A percentile compares a stretch with the other conserved stretches of the same genome.
Conservation (phyloP, 2,888 invertebrate species). For the Drosophila nigritarsus region DNA sequence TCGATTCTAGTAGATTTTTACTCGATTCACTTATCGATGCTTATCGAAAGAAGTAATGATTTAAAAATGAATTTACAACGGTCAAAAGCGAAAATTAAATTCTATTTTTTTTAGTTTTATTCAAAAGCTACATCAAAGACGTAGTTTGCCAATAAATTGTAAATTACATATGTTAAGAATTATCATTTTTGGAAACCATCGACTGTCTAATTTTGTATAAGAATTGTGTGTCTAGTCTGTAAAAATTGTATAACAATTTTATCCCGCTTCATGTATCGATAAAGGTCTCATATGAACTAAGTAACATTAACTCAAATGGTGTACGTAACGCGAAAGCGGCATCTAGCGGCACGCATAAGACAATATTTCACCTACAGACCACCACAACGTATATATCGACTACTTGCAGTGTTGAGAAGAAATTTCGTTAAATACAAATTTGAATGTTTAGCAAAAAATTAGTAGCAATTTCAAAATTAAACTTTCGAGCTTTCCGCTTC, state of each 20-base stretch:
- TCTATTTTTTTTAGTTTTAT: not conserved
- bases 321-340: not conserved
- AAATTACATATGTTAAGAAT: not conserved
- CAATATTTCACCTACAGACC: constrained; percentile 8
- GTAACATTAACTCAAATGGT: not conserved
- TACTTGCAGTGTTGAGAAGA: constrained; percentile 18
- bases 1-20: not conserved
- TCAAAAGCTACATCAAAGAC: not conserved
- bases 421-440: constrained; percentile 1
- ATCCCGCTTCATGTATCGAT: not conserved
- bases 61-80: not conserved
- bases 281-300: no score
- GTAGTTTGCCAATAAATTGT: not conserved
- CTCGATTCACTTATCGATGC: constrained; percentile 14
- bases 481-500: constrained; percentile 77
- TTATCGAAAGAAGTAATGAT: not conserved
- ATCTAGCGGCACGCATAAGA: not conserved
- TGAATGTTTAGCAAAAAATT: constrained; percentile 9
- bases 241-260: not conserved
- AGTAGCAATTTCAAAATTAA: constrained; percentile 22
- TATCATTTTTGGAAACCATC: not conserved
- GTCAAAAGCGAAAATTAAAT: not conserved
- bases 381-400: constrained; percentile 24
- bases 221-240: not conserved
- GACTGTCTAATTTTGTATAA: not conserved